Conservation (phyloP, 2,888 invertebrate species). For the Strigamia transsilvanica region DNA sequence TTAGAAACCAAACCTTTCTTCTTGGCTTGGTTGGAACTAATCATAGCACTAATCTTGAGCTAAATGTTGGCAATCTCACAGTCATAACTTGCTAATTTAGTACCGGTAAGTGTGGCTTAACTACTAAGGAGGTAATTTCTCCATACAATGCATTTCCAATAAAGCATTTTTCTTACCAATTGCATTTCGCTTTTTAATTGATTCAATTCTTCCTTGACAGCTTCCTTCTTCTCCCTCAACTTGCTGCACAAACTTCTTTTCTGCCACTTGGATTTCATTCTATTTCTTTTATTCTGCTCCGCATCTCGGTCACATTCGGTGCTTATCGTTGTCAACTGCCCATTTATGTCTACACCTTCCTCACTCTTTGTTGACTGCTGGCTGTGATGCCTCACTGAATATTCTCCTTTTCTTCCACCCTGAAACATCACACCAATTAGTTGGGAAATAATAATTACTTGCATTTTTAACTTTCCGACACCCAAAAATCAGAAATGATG, state of each 20-base stretch:
- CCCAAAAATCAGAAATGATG: not conserved
- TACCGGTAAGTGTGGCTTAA: too few species aligned
- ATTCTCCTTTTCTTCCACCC: not conserved
- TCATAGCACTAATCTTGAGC: too few species aligned
- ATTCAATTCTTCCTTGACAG: not conserved
- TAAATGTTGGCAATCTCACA: too few species aligned
- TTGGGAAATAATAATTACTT: not conserved
- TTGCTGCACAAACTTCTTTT: not conserved
- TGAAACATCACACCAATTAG: not conserved
- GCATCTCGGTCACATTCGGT: not conserved
- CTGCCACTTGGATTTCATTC: not conserved
- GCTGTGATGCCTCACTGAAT: not conserved
- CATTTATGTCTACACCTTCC: not conserved
- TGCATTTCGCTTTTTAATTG: conserved; percentile 24
- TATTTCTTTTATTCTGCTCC: not conserved
- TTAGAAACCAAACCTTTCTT: too few species aligned
- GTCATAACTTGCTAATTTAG: too few species aligned
- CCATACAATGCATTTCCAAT: too few species aligned
- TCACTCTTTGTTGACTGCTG: not conserved
- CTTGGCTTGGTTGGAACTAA: too few species aligned
- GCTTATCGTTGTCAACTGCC: not conserved
- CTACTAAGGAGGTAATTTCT: too few species aligned
- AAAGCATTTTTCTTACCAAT: conserved; percentile 14
- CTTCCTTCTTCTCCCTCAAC: conserved; percentile 5
- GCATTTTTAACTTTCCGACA: not conserved